Evolutionary conservation across 64 coral and sea anemone genomes (phyloP).

Genomic region (Anthopleura sola): DNA sequence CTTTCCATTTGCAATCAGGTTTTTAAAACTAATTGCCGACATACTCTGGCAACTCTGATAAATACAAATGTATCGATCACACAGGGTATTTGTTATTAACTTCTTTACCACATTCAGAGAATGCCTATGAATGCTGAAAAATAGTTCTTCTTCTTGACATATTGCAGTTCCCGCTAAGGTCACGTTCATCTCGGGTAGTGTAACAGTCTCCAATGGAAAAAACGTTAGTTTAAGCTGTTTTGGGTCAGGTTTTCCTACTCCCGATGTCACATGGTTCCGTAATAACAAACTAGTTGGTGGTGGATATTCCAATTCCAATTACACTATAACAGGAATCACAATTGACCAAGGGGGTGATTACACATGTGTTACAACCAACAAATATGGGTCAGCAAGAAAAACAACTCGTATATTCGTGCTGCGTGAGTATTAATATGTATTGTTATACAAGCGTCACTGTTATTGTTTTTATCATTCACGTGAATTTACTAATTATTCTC

Average conservation of each 20-base stretch:
- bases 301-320: constrained; percentile 12
- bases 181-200: constrained; percentile 26
- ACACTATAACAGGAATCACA: constrained; percentile 15
- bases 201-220: constrained; percentile 21
- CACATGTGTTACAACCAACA: constrained; percentile 40
- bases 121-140: background rate
- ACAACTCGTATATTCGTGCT: constrained; percentile 15
- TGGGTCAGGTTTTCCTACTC: background rate
- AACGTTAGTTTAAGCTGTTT: background rate
- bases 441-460: no score
- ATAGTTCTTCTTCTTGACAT: background rate
- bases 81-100: no score
- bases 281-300: constrained; percentile 5
- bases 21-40: no score
- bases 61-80: no score
- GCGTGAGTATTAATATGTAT: constrained; percentile 25
- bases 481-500: no score
- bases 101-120: no score
- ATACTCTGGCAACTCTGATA: no score
- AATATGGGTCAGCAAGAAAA: constrained; percentile 40
- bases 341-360: constrained; percentile 28
- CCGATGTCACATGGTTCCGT: background rate
- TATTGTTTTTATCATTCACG: no score
- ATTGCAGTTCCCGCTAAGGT: constrained; percentile 54
- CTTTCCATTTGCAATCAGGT: background rate